Evolutionary conservation across 2,113 vertebrate species (phyloP).

Genomic region (Percina caprodes): DNA sequence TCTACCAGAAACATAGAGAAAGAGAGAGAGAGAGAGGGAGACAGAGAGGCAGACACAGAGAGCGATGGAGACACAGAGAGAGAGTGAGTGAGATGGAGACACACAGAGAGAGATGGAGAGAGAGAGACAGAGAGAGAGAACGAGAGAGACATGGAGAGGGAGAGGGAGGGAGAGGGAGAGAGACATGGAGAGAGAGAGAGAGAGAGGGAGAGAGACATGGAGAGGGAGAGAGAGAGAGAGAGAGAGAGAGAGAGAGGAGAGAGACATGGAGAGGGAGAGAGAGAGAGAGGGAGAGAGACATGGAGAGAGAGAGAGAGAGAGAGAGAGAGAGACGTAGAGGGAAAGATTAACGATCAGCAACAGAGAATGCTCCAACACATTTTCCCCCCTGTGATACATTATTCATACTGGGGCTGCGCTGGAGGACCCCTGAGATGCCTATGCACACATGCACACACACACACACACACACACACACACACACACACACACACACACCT

Average conservation of each 20-base stretch:
- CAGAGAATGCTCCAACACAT: conserved; percentile 13
- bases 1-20: conserved; percentile 2
- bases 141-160: no score
- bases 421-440: conserved; percentile 28
- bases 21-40: not conserved
- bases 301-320: not conserved
- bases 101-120: no score
- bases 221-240: not conserved
- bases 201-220: not conserved
- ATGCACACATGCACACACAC: conserved; percentile 33
- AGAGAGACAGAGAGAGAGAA: no score
- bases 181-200: not conserved
- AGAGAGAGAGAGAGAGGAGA: not conserved
- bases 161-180: no score
- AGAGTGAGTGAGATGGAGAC: no score
- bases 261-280: not conserved
- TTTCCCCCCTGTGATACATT: conserved; percentile 48
- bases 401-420: conserved; percentile 59
- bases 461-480: conserved; percentile 26
- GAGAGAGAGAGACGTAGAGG: not conserved
- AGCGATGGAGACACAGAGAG: no score
- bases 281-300: not conserved
- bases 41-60: no score
- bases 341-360: conserved; percentile 37
- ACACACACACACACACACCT: conserved; percentile 21